Conservation (phyloP, 2,113 vertebrate species). For the Nannospalax galili region DNA sequence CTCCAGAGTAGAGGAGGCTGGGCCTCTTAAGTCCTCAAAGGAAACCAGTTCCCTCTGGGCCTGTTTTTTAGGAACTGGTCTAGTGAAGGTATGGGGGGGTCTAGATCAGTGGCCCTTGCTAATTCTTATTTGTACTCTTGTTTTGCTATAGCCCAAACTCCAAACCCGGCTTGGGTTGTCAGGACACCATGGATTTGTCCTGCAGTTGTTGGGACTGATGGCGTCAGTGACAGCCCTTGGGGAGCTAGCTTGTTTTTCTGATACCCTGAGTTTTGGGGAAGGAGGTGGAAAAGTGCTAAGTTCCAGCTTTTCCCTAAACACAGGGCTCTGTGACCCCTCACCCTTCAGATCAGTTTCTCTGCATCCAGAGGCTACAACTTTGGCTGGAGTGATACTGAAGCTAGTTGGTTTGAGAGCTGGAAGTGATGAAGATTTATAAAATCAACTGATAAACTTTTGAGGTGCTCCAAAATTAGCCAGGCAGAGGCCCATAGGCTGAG, state of each 20-base stretch:
- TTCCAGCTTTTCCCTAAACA: neutral
- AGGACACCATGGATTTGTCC: neutral
- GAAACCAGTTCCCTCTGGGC: neutral
- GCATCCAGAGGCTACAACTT: neutral
- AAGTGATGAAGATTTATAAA: conserved; percentile 17
- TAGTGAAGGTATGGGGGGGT: neutral
- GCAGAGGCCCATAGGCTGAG: neutral
- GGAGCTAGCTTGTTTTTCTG: neutral
- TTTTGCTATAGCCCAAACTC: neutral
- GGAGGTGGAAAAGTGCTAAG: neutral
- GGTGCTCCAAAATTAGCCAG: neutral
- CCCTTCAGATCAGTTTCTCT: neutral
- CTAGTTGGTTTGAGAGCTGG: conserved; percentile 24
- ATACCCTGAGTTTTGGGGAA: neutral
- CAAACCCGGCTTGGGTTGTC: neutral
- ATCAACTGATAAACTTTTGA: conserved; percentile 4
- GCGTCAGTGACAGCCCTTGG: neutral
- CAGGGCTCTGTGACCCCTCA: neutral
- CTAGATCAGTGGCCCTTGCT: neutral
- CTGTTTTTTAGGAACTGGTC: neutral
- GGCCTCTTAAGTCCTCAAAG: neutral
- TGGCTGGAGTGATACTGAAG: neutral
- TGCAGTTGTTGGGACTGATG: neutral
- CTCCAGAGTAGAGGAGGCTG: neutral
- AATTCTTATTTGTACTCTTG: conserved; percentile 24